These are phyloP conservation scores for Heteractis magnifica DNA, from an alignment of 92 coral and sea anemone species.

Conservation along the genomic window DNA sequence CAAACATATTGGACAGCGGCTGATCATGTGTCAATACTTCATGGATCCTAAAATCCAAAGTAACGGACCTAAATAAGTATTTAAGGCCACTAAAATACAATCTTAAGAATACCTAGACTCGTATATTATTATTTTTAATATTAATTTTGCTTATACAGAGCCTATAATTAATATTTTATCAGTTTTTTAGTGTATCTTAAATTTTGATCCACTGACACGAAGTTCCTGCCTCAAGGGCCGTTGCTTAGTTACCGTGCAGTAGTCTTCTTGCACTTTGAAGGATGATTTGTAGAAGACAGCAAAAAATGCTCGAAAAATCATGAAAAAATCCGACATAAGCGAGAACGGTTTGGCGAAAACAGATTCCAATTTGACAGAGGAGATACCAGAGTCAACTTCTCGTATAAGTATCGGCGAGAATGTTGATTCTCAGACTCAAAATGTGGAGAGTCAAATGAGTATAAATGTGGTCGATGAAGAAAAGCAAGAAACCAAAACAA, in stretches of 20 bases:
- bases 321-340: background rate
- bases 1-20: background rate
- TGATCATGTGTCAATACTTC: background rate
- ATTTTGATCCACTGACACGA: background rate
- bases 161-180: background rate
- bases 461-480: background rate
- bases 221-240: background rate
- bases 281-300: background rate
- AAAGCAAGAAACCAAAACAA: conserved; percentile 1
- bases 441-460: conserved; percentile 6
- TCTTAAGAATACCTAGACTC: background rate
- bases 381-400: conserved; percentile 3
- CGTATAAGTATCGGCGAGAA: background rate
- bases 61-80: background rate
- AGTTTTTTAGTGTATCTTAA: background rate
- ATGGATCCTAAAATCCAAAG: background rate
- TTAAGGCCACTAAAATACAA: background rate
- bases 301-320: background rate
- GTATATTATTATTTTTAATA: background rate
- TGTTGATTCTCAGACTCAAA: background rate
- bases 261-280: background rate
- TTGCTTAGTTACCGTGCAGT: background rate
- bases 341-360: background rate
- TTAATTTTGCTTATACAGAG: background rate
- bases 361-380: background rate